A percentile compares a stretch with the other conserved stretches of the same genome.
Evolutionary conservation across 37 sponge, comb jelly and placozoan species (phyloP).

Genomic region (Spongia lamella): DNA sequence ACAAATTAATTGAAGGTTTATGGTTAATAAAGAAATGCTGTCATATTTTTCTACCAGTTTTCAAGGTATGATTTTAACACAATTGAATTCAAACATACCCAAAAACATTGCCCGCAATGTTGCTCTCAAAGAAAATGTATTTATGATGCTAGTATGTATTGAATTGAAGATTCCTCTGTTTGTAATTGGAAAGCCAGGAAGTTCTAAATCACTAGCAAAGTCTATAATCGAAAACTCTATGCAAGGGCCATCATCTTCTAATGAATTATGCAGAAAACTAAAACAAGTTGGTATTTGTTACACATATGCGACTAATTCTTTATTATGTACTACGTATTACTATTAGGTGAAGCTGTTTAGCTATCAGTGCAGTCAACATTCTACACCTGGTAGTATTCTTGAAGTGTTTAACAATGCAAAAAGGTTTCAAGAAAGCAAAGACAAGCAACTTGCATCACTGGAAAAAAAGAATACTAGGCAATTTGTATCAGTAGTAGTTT

Average conservation of each 20-base stretch:
- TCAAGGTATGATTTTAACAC: too few relatives aligned
- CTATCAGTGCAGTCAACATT: constrained; percentile 85
- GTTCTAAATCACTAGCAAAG: constrained; percentile 6
- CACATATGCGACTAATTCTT: neutral
- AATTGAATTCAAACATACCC: too few relatives aligned
- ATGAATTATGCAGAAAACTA: too few relatives aligned
- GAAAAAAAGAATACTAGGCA: constrained; percentile 30
- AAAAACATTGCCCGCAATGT: constrained; percentile 1
- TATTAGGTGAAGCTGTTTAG: constrained; percentile 57
- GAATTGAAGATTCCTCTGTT: neutral
- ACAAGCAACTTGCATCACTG: constrained; percentile 42
- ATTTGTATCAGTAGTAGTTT: constrained; percentile 73
- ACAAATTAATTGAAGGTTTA: too few relatives aligned
- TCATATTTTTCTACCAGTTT: too few relatives aligned
- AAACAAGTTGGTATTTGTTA: neutral
- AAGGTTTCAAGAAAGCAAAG: constrained; percentile 40
- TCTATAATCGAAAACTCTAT: constrained; percentile 1
- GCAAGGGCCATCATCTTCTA: neutral
- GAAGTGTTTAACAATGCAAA: constrained; percentile 65
- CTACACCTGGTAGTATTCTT: constrained; percentile 70
- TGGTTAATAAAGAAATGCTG: too few relatives aligned
- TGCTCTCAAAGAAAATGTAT: constrained; percentile 2
- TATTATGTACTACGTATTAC: neutral
- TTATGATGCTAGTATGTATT: constrained; percentile 15
- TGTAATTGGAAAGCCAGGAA: constrained; percentile 2